Evolutionary conservation across 2,888 invertebrate genomes (phyloP).

Genomic region (Charanyca ferruginea): DNA sequence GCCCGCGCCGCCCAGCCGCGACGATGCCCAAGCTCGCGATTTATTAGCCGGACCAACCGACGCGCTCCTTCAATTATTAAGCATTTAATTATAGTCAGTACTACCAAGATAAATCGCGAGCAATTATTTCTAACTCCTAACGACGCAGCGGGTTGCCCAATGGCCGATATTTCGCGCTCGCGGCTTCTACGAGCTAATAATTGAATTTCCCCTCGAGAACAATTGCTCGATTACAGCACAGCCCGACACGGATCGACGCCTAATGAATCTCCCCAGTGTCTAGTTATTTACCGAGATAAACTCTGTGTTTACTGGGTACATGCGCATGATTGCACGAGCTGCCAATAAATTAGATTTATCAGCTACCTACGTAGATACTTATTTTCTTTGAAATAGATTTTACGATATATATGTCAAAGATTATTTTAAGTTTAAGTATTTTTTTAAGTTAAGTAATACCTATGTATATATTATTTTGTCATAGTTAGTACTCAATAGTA

Average conservation of each 20-base stretch:
- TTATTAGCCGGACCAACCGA: constrained; percentile 79
- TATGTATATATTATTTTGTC: constrained; percentile 23
- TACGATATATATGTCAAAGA: constrained; percentile 31
- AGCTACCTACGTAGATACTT: constrained; percentile 67
- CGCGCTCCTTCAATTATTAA: constrained; percentile 86
- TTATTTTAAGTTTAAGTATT: neutral
- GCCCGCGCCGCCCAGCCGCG: constrained; percentile 55
- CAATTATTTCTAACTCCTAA: constrained; percentile 87
- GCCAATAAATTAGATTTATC: constrained; percentile 89
- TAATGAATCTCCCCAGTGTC: constrained; percentile 90
- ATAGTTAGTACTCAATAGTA: neutral
- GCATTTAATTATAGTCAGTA: constrained; percentile 86
- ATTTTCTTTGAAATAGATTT: constrained; percentile 62
- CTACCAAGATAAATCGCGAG: constrained; percentile 83
- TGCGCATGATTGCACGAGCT: constrained; percentile 90
- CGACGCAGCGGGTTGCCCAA: constrained; percentile 84
- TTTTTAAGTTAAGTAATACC: neutral
- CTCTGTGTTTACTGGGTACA: constrained; percentile 88
- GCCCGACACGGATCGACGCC: constrained; percentile 88
- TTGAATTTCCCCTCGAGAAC: constrained; percentile 89
- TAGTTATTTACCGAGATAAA: constrained; percentile 90
- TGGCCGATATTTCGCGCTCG: constrained; percentile 81
- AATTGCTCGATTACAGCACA: constrained; percentile 89
- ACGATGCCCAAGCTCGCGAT: constrained; percentile 66
- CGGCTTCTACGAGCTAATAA: constrained; percentile 82